Evolutionary conservation across 2,113 vertebrate genomes (phyloP).

Genomic region (Ageneiosus marmoratus): DNA sequence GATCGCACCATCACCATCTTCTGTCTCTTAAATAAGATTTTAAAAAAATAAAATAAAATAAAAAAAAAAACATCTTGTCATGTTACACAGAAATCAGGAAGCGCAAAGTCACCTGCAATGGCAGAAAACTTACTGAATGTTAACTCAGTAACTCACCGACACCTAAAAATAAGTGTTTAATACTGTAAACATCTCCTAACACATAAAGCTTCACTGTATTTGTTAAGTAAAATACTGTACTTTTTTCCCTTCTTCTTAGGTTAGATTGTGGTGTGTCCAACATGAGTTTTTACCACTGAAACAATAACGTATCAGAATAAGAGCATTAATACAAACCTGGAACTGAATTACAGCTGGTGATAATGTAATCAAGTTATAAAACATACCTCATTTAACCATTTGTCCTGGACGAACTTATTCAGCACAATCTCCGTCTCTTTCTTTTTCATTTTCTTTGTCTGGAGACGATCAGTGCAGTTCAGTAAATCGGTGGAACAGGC

Average conservation of each 20-base stretch:
- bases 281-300: too few relatives aligned
- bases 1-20: too few relatives aligned
- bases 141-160: background rate
- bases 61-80: too few relatives aligned
- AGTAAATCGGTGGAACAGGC: constrained; percentile 89
- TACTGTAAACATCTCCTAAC: too few relatives aligned
- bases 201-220: too few relatives aligned
- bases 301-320: background rate
- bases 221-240: background rate
- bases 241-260: background rate
- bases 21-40: too few relatives aligned
- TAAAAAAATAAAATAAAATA: too few relatives aligned
- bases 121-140: background rate
- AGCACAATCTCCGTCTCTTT: constrained; percentile 86
- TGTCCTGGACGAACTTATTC: constrained; percentile 86
- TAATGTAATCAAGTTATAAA: background rate
- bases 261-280: too few relatives aligned
- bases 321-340: too few relatives aligned
- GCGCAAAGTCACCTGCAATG: background rate
- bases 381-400: constrained; percentile 88
- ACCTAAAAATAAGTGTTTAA: background rate
- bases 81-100: background rate
- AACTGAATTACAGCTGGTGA: background rate
- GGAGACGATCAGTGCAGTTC: constrained; percentile 84
- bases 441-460: constrained; percentile 90